These are phyloP conservation scores for Theristicus caerulescens DNA, from an alignment of 2,113 vertebrate genomes.

Conservation along the genomic window DNA sequence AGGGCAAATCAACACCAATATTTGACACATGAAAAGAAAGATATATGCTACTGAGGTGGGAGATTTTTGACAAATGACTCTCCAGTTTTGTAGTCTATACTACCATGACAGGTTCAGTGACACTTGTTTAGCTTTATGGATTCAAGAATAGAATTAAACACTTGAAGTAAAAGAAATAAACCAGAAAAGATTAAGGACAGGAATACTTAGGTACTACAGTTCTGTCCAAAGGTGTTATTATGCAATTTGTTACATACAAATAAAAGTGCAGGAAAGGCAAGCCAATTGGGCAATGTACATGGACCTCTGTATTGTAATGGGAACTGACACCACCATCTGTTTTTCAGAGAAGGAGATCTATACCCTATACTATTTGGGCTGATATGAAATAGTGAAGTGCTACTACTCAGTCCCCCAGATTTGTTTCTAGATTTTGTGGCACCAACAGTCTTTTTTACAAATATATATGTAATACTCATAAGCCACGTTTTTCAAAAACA, in stretches of 20 bases:
- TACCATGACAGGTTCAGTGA: neutral
- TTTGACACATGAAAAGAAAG: neutral
- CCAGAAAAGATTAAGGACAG: neutral
- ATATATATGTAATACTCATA: rapidly evolving
- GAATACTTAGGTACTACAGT: neutral
- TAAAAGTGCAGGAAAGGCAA: neutral
- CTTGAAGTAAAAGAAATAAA: neutral
- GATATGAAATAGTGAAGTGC: neutral
- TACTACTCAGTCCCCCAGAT: neutral
- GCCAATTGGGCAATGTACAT: rapidly evolving
- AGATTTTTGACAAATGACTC: neutral
- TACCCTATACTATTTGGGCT: neutral
- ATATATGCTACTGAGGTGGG: neutral
- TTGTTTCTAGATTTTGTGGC: neutral
- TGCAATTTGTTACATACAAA: neutral
- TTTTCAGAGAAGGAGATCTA: neutral
- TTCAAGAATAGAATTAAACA: neutral
- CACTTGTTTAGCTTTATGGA: neutral
- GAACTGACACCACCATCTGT: neutral
- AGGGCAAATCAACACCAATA: neutral
- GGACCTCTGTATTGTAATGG: neutral
- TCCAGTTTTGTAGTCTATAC: neutral
- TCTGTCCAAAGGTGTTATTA: neutral
- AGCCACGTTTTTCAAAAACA: neutral
- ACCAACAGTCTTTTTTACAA: neutral